Evolutionary conservation across 2,113 vertebrate genomes (phyloP), one percentile per base, ranked within the genome.

Genomic region (Cromileptes altivelis): DNA sequence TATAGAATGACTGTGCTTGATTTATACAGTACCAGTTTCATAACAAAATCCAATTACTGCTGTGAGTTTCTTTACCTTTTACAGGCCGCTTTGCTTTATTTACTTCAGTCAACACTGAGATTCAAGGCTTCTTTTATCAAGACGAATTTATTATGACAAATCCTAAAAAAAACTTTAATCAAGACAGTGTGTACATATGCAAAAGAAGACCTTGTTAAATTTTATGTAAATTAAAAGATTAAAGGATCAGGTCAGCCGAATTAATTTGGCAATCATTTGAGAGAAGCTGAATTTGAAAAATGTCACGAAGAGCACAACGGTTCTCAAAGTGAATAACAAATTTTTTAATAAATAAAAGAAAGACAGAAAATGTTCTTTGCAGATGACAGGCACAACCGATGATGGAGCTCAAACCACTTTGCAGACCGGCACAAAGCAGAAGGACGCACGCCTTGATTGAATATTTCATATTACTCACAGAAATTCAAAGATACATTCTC

Each of bases 31-130:
- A 30, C 18, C 27, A 45, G 52, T 76, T 80, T 80, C 30, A 27
- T 2, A 69, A 72, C 30, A 52, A 50, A 55, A 73, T 78, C 42
- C 57, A 75, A 68, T 79, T 78, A 60, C 11, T 65, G 19, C 42
- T 42, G 17, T 33, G 25, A 50, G 52, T 37, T 45, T 58, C 11
- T 70, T 70, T 49, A 7, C 21, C 49, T 1, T 58, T 64, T 70
- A 4, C 4, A 57, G 40, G n/a, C 21, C n/a, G 23, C 30, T 15
- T 15, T 37, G 21, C 37, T 73, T 56, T 23, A 56, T 70, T 49
- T 56, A 72, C 14, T 75, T 23, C 37, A 42, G n/a, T 40, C 15
- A 13, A 56, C 27, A 57, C 18, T 17, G 49, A 1, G 10, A 42
- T 63, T 37, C 33, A 37, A 37, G 33, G 5, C 33, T 7, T 37